Percentiles rank a stretch among this genome's conserved stretches.
Evolutionary conservation across 2,797 vertebrate species (phyloP).

Genomic region (Cryptoprocta ferox): DNA sequence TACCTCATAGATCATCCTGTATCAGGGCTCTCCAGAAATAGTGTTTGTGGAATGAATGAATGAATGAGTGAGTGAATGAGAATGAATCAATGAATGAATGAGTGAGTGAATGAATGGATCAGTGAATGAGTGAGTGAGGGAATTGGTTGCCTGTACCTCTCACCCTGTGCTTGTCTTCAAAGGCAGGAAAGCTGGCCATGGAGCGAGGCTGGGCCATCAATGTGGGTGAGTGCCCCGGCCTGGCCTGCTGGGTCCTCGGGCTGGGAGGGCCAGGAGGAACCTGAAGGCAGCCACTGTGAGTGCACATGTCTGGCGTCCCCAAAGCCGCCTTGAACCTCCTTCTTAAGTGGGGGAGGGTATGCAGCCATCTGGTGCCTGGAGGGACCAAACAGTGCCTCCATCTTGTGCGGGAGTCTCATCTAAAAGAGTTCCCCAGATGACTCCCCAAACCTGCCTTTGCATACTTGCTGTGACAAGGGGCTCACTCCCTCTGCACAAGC

Average conservation of each 20-base stretch:
- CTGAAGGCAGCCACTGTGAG: background rate
- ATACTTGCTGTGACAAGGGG: background rate
- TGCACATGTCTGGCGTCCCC: background rate
- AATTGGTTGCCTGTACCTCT: rapidly evolving
- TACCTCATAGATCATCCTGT: background rate
- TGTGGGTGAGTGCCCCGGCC: conserved; percentile 91
- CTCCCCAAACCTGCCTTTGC: background rate
- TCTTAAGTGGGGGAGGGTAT: background rate
- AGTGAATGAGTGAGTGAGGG: background rate
- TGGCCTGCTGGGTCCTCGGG: background rate
- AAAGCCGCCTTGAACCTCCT: background rate
- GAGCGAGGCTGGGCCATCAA: conserved; percentile 99
- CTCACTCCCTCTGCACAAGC: background rate
- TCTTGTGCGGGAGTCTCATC: background rate
- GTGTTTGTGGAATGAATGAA: background rate
- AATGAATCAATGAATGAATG: background rate
- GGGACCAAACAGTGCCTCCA: background rate
- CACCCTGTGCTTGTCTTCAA: conserved; percentile 74
- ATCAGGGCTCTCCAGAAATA: background rate
- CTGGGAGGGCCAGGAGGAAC: background rate
- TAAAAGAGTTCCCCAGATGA: background rate
- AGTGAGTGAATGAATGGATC: background rate
- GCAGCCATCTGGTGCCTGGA: background rate
- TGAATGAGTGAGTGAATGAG: background rate
- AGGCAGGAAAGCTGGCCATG: conserved; percentile 97